A percentile compares a stretch with the other conserved stretches of the same genome.
Evolutionary conservation across 2,113 vertebrate species (phyloP).

Genomic region (Pseudopodoces humilis): DNA sequence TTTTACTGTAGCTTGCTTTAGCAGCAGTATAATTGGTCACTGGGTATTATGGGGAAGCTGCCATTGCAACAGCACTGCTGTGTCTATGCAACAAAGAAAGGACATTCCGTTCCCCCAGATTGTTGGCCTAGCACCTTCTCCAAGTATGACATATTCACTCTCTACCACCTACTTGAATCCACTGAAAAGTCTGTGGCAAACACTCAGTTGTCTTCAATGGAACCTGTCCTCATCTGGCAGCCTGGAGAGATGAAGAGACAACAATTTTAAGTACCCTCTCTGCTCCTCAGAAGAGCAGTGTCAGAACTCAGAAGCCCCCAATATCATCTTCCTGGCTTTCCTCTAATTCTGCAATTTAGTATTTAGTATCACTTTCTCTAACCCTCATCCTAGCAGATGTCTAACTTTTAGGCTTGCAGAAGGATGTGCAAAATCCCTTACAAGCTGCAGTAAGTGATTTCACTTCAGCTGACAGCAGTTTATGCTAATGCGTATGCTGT

Average conservation of each 20-base stretch:
- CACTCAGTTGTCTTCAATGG: accelerated
- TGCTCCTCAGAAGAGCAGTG: not conserved
- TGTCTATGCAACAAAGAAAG: not conserved
- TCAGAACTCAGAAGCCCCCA: not conserved
- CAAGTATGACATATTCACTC: not conserved
- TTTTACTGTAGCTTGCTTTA: constrained; percentile 56
- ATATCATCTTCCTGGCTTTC: not conserved
- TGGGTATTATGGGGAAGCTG: not conserved
- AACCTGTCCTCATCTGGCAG: not conserved
- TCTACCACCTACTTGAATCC: not conserved
- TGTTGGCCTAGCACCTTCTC: not conserved
- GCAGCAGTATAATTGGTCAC: constrained; percentile 47
- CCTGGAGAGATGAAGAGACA: not conserved
- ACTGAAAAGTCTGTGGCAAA: not conserved
- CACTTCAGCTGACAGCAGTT: not conserved
- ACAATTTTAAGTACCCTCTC: not conserved
- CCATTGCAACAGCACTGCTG: not conserved
- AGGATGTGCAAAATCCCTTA: not conserved
- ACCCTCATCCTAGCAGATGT: not conserved
- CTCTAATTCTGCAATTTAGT: not conserved
- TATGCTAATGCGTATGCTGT: not conserved
- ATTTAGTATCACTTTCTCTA: not conserved
- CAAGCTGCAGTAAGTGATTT: not conserved
- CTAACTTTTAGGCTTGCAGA: not conserved
- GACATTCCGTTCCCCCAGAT: accelerated